Percentiles rank a stretch among this genome's conserved stretches.
These are phyloP conservation scores for Micrastur ruficollis DNA, from an alignment of 2,797 vertebrate genomes.

Conservation along the genomic window DNA sequence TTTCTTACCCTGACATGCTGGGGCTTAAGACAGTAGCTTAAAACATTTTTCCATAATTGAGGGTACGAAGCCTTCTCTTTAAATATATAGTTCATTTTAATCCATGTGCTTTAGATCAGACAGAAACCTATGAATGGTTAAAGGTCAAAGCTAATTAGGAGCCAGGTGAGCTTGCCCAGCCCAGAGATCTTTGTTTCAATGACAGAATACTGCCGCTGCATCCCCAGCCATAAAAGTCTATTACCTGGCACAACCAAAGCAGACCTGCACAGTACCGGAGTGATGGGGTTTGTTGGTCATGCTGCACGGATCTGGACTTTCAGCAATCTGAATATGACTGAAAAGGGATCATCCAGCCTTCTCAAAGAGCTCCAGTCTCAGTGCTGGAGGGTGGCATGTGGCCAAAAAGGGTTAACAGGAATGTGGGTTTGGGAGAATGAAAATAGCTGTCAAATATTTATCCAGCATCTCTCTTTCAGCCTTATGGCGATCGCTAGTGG, in stretches of 20 bases:
- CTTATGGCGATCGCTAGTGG: background rate
- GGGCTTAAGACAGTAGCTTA: background rate
- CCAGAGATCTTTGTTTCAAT: background rate
- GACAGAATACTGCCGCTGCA: background rate
- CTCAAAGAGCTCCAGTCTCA: fast-evolving
- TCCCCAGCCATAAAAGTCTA: background rate
- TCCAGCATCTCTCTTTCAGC: background rate
- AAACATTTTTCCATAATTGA: background rate
- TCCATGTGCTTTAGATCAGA: background rate
- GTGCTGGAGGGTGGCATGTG: background rate
- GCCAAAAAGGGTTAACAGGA: background rate
- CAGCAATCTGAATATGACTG: background rate
- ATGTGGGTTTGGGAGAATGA: background rate
- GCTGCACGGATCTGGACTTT: background rate
- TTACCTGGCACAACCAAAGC: background rate
- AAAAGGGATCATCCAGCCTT: background rate
- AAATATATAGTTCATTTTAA: background rate
- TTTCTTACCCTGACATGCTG: background rate
- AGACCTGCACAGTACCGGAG: fast-evolving
- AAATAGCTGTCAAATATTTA: background rate
- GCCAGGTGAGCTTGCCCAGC: background rate
- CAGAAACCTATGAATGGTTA: background rate
- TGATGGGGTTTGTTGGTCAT: background rate
- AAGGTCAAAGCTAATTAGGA: background rate
- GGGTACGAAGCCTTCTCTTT: background rate